phyloP scores from a whole-genome alignment of 2,888 invertebrate species.

The Cheilosia urbana region DNA sequence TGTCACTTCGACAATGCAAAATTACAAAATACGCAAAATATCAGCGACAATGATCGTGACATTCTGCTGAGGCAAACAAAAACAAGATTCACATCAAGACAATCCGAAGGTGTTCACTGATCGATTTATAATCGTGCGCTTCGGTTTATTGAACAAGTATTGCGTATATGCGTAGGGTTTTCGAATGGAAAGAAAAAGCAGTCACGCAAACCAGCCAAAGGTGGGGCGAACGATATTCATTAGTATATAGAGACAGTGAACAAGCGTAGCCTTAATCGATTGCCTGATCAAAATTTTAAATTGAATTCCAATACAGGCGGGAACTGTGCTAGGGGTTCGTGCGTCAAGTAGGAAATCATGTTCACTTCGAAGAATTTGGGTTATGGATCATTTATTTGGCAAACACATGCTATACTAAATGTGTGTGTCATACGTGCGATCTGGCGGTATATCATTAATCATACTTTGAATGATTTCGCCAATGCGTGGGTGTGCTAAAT shows the following conservation, averaged over 20 bases:
- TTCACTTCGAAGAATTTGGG: conserved; percentile 42
- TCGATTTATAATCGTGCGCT: conserved; percentile 68
- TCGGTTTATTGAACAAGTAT: conserved; percentile 27
- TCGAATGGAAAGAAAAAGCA: background rate
- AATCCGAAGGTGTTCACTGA: conserved; percentile 63
- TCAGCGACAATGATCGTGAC: conserved; percentile 67
- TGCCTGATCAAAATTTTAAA: conserved; percentile 69
- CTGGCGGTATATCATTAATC: conserved; percentile 16
- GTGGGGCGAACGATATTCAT: conserved; percentile 44
- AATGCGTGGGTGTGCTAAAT: conserved; percentile 5
- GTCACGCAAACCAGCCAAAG: conserved; percentile 12
- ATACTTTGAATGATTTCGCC: background rate
- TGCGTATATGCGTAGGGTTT: conserved; percentile 56
- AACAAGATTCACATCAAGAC: conserved; percentile 55
- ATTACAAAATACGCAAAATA: conserved; percentile 52
- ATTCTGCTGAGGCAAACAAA: conserved; percentile 42
- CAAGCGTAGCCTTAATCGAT: conserved; percentile 70
- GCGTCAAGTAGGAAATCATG: conserved; percentile 56
- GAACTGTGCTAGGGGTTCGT: conserved; percentile 14
- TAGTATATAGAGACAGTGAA: conserved; percentile 7
- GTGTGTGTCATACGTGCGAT: conserved; percentile 25
- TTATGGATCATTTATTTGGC: conserved; percentile 45
- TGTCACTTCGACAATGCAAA: conserved; percentile 49
- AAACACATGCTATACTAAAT: conserved; percentile 21
- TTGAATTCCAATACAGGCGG: conserved; percentile 17